These are phyloP conservation scores for Coturnix japonica DNA, from an alignment of 2,113 vertebrate species.

Conservation along the genomic window DNA sequence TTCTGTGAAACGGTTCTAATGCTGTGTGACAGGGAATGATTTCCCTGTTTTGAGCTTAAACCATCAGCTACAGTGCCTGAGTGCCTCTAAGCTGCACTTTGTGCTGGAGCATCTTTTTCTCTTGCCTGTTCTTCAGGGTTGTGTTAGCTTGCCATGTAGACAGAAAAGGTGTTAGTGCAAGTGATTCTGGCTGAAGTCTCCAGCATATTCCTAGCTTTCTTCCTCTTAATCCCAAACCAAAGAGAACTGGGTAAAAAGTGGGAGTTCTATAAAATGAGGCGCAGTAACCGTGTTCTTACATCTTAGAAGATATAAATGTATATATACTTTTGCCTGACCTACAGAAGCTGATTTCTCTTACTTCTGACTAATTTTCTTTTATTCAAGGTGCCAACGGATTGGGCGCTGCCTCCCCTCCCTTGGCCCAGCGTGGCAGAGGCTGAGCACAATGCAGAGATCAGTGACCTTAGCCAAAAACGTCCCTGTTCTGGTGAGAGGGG, in stretches of 20 bases:
- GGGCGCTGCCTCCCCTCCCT: slow-evolving; percentile 2
- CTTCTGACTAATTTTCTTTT: slow-evolving; percentile 15
- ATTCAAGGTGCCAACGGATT: slow-evolving; percentile 66
- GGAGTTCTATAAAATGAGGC: neutral
- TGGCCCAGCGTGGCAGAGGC: neutral
- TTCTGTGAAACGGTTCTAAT: neutral
- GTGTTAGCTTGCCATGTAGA: neutral
- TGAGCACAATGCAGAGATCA: neutral
- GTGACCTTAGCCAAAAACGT: slow-evolving; percentile 19
- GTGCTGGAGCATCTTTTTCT: neutral
- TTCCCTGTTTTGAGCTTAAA: neutral
- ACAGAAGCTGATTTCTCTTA: neutral
- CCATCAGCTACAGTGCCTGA: neutral
- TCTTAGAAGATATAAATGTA: neutral
- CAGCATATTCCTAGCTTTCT: neutral
- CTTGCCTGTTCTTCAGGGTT: neutral
- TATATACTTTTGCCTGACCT: neutral
- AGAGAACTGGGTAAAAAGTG: neutral
- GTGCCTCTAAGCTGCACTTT: fast-evolving
- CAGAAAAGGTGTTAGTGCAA: neutral
- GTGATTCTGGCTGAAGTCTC: neutral
- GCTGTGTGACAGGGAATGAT: slow-evolving; percentile 15
- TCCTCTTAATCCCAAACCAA: neutral
- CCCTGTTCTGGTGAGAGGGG: slow-evolving; percentile 83
- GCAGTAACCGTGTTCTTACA: neutral